These are phyloP conservation scores for Aptenodytes patagonicus DNA, from an alignment of 2,113 vertebrate genomes.

Conservation along the genomic window DNA sequence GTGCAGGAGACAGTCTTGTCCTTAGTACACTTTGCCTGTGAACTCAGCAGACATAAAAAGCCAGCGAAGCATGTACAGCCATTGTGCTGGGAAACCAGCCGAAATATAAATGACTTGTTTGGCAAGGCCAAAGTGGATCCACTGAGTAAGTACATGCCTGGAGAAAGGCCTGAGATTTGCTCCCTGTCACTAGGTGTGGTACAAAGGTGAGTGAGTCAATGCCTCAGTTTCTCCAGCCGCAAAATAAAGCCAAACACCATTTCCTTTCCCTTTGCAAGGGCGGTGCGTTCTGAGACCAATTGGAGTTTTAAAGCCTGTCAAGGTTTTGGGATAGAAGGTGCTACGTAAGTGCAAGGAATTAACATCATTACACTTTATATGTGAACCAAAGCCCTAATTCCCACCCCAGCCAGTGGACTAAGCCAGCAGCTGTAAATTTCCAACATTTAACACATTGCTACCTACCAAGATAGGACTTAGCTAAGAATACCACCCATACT, in stretches of 20 bases:
- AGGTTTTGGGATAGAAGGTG: not conserved
- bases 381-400: not conserved
- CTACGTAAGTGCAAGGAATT: not conserved
- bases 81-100: not conserved
- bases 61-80: fast-evolving
- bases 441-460: not conserved
- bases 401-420: not conserved
- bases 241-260: not conserved
- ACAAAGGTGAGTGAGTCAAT: not conserved
- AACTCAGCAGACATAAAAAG: not conserved
- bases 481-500: not conserved
- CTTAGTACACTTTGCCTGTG: not conserved
- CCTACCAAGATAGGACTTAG: not conserved
- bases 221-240: not conserved
- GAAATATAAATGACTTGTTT: not conserved
- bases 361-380: not conserved
- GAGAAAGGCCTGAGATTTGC: not conserved
- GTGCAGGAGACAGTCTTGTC: not conserved
- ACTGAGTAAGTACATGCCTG: not conserved
- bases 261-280: not conserved
- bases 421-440: not conserved
- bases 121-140: not conserved
- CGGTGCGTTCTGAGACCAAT: not conserved
- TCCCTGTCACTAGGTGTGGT: not conserved
- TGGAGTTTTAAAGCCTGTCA: not conserved